Evolutionary conservation across 2,888 invertebrate genomes (phyloP).

Genomic region (Idaea biselata): DNA sequence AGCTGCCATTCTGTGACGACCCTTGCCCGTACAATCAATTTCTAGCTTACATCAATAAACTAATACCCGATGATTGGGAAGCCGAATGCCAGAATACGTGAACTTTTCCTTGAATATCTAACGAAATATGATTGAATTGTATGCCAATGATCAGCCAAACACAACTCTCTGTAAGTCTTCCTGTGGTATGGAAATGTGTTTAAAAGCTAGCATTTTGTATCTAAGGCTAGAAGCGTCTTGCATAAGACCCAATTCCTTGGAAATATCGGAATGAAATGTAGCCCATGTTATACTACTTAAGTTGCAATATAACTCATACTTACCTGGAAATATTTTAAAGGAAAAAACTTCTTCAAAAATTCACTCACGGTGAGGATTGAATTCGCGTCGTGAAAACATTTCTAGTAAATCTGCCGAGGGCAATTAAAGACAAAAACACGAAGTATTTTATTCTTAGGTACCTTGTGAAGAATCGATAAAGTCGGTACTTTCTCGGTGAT

Average conservation of each 20-base stretch:
- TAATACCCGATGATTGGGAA: conserved; percentile 85
- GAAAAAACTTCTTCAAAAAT: too few relatives aligned
- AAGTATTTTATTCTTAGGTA: too few relatives aligned
- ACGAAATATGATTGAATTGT: conserved; percentile 1
- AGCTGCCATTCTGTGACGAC: conserved; percentile 82
- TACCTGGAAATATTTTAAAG: too few relatives aligned
- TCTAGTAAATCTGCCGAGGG: too few relatives aligned
- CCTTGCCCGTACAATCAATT: conserved; percentile 83
- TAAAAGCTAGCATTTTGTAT: background rate
- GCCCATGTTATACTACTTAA: too few relatives aligned
- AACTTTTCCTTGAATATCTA: background rate
- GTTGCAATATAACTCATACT: background rate
- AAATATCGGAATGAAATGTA: too few relatives aligned
- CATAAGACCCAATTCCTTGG: too few relatives aligned
- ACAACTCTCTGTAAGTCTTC: background rate
- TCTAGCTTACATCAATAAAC: conserved; percentile 67
- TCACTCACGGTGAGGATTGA: too few relatives aligned
- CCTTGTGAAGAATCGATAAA: background rate
- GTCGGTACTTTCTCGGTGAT: background rate
- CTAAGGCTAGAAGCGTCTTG: background rate
- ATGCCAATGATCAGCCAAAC: conserved; percentile 3
- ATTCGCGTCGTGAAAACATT: too few relatives aligned
- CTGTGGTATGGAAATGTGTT: conserved; percentile 8
- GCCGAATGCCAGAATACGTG: conserved; percentile 79
- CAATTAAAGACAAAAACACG: too few relatives aligned